A percentile compares a stretch with the other conserved stretches of the same genome.
These are phyloP conservation scores for Gobionotothen gibberifrons DNA, from an alignment of 2,797 vertebrate species.

Conservation along the genomic window DNA sequence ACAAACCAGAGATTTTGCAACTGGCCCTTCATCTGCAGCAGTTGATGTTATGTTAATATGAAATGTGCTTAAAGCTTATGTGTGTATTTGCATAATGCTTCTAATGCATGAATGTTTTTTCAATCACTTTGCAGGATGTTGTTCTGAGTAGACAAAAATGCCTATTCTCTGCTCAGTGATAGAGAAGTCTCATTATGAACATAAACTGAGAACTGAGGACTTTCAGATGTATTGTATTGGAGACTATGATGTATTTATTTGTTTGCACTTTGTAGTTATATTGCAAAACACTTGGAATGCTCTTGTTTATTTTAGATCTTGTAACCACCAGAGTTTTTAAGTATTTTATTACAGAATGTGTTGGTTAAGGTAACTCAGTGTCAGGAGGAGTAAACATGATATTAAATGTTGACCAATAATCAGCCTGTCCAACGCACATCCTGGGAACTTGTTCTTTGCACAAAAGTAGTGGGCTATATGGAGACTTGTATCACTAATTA, in stretches of 20 bases:
- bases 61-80: conserved; percentile 45
- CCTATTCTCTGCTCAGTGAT: conserved; percentile 37
- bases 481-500: conserved; percentile 60
- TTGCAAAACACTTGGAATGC: conserved; percentile 53
- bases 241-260: not conserved
- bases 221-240: conserved; percentile 47
- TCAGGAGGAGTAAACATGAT: conserved; percentile 22
- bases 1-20: conserved; percentile 49
- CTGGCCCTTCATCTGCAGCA: conserved; percentile 36
- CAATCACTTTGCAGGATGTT: conserved; percentile 38
- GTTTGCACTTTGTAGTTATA: conserved; percentile 52
- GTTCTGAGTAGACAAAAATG: conserved; percentile 24
- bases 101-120: conserved; percentile 27
- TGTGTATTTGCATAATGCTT: conserved; percentile 27
- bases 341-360: conserved; percentile 34
- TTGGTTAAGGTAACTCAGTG: conserved; percentile 11
- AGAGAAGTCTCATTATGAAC: conserved; percentile 35
- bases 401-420: conserved; percentile 34
- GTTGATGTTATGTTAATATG: conserved; percentile 34
- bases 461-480: conserved; percentile 29
- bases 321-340: conserved; percentile 37
- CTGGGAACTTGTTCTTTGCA: conserved; percentile 59
- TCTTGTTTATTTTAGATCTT: conserved; percentile 37
- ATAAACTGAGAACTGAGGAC: conserved; percentile 36
- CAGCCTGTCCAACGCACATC: conserved; percentile 29